Base-by-base conservation (phyloP, 2,113 vertebrate species). In the Podarcis muralis region DNA sequence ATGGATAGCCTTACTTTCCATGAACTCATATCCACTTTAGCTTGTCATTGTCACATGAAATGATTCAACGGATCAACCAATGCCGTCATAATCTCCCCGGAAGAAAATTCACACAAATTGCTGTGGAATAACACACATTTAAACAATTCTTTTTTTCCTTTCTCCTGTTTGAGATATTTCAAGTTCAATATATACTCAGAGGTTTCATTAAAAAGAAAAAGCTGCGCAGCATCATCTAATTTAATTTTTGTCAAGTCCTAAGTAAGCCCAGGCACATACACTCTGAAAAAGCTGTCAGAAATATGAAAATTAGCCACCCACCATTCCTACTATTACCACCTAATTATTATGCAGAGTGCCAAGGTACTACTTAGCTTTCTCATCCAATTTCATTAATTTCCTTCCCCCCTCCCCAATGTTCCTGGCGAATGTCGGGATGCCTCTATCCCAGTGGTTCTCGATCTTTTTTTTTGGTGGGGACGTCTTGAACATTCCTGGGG, bases 61-160 rank as follows among this genome's bases (percentile, higher is more conserved):
- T 16, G 68, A 16, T 85, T 85, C 18, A 90, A 81, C 66, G 35
- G 81, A 30, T 81, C 90, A 85, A 75, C 4, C n/a, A 86, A 59
- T 79, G 16, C n/a, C 9, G 6, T 65, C 74, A 77, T 66, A n/a
- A 77, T 86, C 62, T 40, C 9, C 25, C 43, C 57, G 43, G 72
- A 43, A 65, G 74, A 77, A 25, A 76, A 86, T 40, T 92, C 80
- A 81, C 30, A 88, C 22, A 75, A 48, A 76, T 57, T 72, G 6
- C 82, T 65, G 84, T 9, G 1, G 37, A 82, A 86, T 75, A 81
- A 92, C n/a, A 89, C 83, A 87, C 37, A 8, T 75, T 83, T 43
- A 90, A 90, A 62, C 40, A 75, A 79, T 87, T 84, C 90, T 83
- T 78, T 77, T 37, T 89, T 87, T 92, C 92, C 87, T 89, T 65